phyloP scores from a whole-genome alignment of 2,797 vertebrate genomes.

The Simalia tracyae region DNA sequence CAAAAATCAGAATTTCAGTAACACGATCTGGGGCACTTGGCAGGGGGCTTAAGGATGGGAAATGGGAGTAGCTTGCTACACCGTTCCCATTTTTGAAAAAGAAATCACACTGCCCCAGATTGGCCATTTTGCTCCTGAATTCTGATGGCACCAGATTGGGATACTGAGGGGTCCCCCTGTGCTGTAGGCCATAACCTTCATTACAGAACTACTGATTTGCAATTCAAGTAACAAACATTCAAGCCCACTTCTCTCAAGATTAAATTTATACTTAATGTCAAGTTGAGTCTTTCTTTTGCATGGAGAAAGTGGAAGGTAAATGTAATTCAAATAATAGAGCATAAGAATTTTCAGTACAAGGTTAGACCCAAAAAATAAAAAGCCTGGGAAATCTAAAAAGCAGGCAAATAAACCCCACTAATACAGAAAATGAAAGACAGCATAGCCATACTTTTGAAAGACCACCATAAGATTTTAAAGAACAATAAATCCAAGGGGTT shows the following conservation, averaged over 20 bases:
- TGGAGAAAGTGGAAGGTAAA: background rate
- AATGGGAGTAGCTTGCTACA: background rate
- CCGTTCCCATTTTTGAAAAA: background rate
- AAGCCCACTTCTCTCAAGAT: background rate
- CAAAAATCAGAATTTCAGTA: background rate
- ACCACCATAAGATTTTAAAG: slow-evolving; percentile 13
- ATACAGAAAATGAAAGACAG: background rate
- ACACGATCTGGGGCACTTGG: background rate
- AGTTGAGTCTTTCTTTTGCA: background rate
- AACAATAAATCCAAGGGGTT: background rate
- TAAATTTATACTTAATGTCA: background rate
- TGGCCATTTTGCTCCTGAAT: background rate
- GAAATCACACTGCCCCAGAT: background rate
- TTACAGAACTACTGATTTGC: background rate
- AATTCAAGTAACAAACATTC: background rate
- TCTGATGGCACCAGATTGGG: background rate
- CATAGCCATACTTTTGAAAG: background rate
- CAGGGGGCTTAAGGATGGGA: background rate
- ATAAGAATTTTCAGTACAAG: background rate
- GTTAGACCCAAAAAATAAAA: background rate
- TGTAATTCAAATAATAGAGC: background rate
- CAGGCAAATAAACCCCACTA: background rate
- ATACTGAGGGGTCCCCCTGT: background rate
- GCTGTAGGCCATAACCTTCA: background rate
- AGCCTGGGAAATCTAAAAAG: background rate